Evolutionary conservation across 2,888 invertebrate species (phyloP), one percentile per base, ranked within the genome.

Genomic region (Orthonychiurus folsomi): DNA sequence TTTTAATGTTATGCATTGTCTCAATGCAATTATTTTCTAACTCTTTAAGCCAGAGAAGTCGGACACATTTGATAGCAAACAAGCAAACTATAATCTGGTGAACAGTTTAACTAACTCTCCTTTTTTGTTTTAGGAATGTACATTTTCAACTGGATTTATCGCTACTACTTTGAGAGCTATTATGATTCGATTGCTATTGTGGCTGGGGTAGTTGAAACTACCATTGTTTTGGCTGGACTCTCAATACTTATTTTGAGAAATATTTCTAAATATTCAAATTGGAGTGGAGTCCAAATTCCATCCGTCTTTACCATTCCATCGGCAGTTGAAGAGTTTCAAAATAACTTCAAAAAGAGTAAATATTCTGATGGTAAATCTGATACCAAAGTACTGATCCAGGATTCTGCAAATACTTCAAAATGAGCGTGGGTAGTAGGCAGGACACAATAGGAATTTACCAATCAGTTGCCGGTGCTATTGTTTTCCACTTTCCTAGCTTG

Each of bases 71-170:
- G n/a, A n/a, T n/a, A n/a, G n/a, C n/a, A n/a, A n/a, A n/a, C n/a
- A n/a, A n/a, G n/a, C n/a, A n/a, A n/a, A n/a, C n/a, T n/a, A n/a
- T n/a, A 53, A 9, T 12, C 54, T 21, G 18, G 20, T 48, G 15
- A 48, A 12, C 48, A 48, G 48, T 15, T 15, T 48, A 48, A 48
- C 48, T 12, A 12, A 48, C 48, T 50, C 50, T 50, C 12, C 9
- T 59, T 27, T 60, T 48, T 28, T 5, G 23, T 2, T 55, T 56
- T 28, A 61, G 64, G 59, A 61, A 26, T 62, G 28, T 67, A 67
- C 57, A 63, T 67, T 54, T 24, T 52, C 20, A 67, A 67, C 50
- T 67, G 67, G 67, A 62, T 57, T 20, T 67, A 67, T 25, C 65
- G 67, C 21, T 68, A 68, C 59, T 27, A 65, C 20, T n/a, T 20